A percentile compares a stretch with the other conserved stretches of the same genome.
Conservation (phyloP, 2,888 invertebrate genomes). For the Drosophila acutilabella region DNA sequence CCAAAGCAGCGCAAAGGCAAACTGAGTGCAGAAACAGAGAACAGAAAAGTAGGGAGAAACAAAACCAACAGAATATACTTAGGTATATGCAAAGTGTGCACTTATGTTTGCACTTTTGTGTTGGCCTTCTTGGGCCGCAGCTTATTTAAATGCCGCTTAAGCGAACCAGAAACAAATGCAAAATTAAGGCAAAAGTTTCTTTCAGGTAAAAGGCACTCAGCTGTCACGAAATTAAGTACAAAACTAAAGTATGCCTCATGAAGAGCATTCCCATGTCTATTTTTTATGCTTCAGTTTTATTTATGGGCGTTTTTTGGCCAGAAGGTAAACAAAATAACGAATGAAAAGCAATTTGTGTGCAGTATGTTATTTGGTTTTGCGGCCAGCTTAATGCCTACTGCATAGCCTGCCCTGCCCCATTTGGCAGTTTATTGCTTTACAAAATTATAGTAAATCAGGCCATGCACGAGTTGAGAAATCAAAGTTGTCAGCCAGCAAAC, state of each 20-base stretch:
- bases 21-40: conserved; percentile 17
- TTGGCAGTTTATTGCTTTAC: conserved; percentile 68
- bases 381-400: conserved; percentile 47
- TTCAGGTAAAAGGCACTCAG: conserved; percentile 25
- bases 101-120: conserved; percentile 34
- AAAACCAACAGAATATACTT: conserved; percentile 14
- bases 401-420: conserved; percentile 55
- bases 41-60: neutral
- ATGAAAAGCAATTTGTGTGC: conserved; percentile 54
- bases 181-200: conserved; percentile 26
- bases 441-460: conserved; percentile 76
- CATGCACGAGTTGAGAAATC: conserved; percentile 68
- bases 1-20: conserved; percentile 40
- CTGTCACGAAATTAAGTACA: conserved; percentile 29
- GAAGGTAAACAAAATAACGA: conserved; percentile 15
- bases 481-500: conserved; percentile 53
- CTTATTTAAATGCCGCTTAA: conserved; percentile 64
- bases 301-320: conserved; percentile 62
- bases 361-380: conserved; percentile 37
- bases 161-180: conserved; percentile 21
- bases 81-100: conserved; percentile 7
- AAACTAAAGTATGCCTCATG: conserved; percentile 31
- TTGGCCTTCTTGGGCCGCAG: conserved; percentile 39
- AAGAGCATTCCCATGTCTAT: conserved; percentile 19
- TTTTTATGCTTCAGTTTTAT: conserved; percentile 25